Conservation (phyloP, 2,888 invertebrate species). For the Andrena marginata region DNA sequence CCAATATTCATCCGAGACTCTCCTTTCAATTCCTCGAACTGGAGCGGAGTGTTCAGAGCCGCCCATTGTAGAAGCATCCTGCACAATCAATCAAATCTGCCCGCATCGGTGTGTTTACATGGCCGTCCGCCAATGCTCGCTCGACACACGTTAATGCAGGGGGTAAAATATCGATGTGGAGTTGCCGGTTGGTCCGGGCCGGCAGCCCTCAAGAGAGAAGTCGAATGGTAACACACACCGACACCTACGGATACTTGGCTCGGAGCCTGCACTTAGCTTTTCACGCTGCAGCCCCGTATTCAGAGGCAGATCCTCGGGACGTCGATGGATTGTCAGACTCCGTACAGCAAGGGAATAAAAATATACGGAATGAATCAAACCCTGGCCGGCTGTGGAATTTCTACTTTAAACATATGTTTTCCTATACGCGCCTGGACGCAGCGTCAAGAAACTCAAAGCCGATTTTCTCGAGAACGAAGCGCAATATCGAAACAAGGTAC, state of each 20-base stretch:
- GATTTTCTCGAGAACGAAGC: too few species aligned
- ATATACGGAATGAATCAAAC: neutral
- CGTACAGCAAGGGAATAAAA: conserved; percentile 14
- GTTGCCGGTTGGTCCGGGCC: neutral
- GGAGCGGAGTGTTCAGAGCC: neutral
- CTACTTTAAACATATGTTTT: too few species aligned
- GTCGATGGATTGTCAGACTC: conserved; percentile 11
- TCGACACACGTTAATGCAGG: neutral
- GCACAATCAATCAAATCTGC: conserved; percentile 2
- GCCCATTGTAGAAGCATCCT: neutral
- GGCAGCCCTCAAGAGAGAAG: neutral
- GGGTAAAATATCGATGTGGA: conserved; percentile 11
- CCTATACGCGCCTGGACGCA: too few species aligned
- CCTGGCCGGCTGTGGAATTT: neutral
- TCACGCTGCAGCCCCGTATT: neutral
- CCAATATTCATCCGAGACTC: neutral
- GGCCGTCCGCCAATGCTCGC: neutral
- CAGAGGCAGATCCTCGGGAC: neutral
- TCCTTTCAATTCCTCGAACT: neutral
- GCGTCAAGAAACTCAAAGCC: too few species aligned
- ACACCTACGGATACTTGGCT: conserved; percentile 19
- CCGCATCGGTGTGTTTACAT: neutral
- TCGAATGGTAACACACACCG: neutral
- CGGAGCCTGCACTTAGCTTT: conserved; percentile 29
- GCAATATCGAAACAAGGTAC: too few species aligned